These are phyloP conservation scores for Poecilia velifera DNA, from an alignment of 2,797 vertebrate species.

Conservation along the genomic window DNA sequence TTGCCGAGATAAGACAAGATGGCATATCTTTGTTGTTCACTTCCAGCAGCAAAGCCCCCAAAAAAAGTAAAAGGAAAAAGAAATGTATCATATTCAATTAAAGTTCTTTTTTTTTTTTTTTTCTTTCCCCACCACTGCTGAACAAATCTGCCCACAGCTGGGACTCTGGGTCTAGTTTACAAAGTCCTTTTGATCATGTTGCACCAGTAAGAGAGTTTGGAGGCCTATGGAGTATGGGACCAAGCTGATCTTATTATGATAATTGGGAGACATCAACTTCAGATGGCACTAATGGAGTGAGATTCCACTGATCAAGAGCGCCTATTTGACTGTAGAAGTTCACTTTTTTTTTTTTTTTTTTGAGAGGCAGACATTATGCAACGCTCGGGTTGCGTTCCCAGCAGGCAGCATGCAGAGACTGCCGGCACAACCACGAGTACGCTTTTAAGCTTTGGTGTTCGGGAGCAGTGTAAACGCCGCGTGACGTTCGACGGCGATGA, in stretches of 20 bases:
- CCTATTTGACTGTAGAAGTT: conserved; percentile 67
- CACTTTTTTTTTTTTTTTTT: conserved; percentile 41
- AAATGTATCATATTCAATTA: conserved; percentile 78
- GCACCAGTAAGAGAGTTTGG: conserved; percentile 72
- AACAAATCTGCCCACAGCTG: conserved; percentile 77
- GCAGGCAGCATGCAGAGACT: conserved; percentile 51
- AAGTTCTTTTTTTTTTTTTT: conserved; percentile 62
- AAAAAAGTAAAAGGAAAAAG: conserved; percentile 64
- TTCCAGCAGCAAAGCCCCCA: conserved; percentile 25
- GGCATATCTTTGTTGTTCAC: conserved; percentile 49
- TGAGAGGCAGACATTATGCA: conserved; percentile 66
- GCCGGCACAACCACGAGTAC: conserved; percentile 44
- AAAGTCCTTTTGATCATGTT: conserved; percentile 80
- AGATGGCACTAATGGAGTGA: conserved; percentile 75
- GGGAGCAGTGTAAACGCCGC: conserved; percentile 31
- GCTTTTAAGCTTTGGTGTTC: conserved; percentile 60
- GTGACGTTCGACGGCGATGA: conserved; percentile 44
- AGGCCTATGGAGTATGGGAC: conserved; percentile 73
- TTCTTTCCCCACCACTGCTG: conserved; percentile 51
- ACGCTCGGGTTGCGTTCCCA: conserved; percentile 60
- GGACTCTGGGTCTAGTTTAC: conserved; percentile 78
- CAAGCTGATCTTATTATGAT: conserved; percentile 79
- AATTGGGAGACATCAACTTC: conserved; percentile 81
- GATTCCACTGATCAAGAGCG: conserved; percentile 77
- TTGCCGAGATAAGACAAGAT: conserved; percentile 41